A percentile compares a stretch with the other conserved stretches of the same genome.
Evolutionary conservation across 2,113 vertebrate genomes (phyloP).

Genomic region (Zeus faber): DNA sequence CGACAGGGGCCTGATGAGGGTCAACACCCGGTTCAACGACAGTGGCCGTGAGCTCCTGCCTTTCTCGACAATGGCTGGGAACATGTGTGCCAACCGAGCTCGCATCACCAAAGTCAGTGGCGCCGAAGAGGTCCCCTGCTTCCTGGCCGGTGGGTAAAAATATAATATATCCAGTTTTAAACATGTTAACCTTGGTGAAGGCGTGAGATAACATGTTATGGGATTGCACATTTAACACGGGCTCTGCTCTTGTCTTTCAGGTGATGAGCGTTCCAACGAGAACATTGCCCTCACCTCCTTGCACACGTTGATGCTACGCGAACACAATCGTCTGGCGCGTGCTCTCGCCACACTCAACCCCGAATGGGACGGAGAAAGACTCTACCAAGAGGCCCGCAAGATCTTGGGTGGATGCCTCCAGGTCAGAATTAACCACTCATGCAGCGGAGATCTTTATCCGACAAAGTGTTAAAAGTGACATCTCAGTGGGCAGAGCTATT

Average conservation of each 20-base stretch:
- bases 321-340: slow-evolving; percentile 75
- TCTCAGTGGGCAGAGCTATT: not conserved
- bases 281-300: slow-evolving; percentile 63
- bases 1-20: slow-evolving; percentile 60
- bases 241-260: slow-evolving; percentile 33
- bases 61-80: slow-evolving; percentile 40
- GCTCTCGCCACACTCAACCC: slow-evolving; percentile 64
- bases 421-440: slow-evolving; percentile 44
- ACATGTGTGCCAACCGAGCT: slow-evolving; percentile 54
- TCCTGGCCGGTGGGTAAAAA: slow-evolving; percentile 62
- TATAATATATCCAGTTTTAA: not conserved
- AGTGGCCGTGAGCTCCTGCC: slow-evolving; percentile 66
- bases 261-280: slow-evolving; percentile 64
- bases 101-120: slow-evolving; percentile 30
- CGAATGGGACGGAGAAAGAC: slow-evolving; percentile 64
- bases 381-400: slow-evolving; percentile 75
- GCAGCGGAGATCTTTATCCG: not conserved
- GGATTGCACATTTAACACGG: not conserved
- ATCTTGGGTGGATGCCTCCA: slow-evolving; percentile 69
- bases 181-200: not conserved
- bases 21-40: slow-evolving; percentile 59
- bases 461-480: not conserved
- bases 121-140: slow-evolving; percentile 66
- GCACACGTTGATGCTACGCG: slow-evolving; percentile 70
- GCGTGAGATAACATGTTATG: not conserved